Evolutionary conservation across 2,888 invertebrate genomes (phyloP), one percentile per base, ranked within the genome.

Genomic region (Drosophila bunnanda): DNA sequence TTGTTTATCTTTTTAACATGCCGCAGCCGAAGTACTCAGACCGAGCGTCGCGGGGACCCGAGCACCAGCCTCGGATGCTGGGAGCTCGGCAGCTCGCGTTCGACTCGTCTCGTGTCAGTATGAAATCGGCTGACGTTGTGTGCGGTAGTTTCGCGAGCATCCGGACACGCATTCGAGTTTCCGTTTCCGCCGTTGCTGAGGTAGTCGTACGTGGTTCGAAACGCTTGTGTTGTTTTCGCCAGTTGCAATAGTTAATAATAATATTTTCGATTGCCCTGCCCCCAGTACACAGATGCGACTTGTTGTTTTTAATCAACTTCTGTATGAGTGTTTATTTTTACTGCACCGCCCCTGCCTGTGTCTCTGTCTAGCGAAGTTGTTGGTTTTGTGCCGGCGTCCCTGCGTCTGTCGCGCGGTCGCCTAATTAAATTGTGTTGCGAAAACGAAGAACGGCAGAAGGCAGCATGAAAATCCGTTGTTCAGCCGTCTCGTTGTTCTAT

Each of bases 1-100:
- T 79, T 81, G 89, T 78, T 86, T 83, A 79, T 75, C 36, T 77
- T 83, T 74, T 55, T 38, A 75, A 75, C 75, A 75, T 64, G 62
- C 53, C 59, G 62, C 56, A 62, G 60, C 52, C 62, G 69, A 70
- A 59, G 34, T 32, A 7, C 22, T 52, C 50, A 52, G 50, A 50
- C 46, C 10, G 20, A 13, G 32, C 38, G 41, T 20, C 17, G 30
- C 46, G 36, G 13, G 17, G 8, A 8, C 30, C 43, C 38, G 44
- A 38, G 44, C n/a, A 25, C 28, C 34, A n/a, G 20, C 15, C 12
- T 43, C 39, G 72, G 46, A 66, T 54, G 60, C 59, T 54, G 52
- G 12, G 17, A 12, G 32, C 36, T 52, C 68, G 68, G 30, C 28
- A 0, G 20, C 32, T 13, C 36, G 17, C 20, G 2, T n/a, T 15